Percentiles rank a stretch among this genome's conserved stretches.
These are phyloP conservation scores for Pituophis catenifer DNA, from an alignment of 2,113 vertebrate species.

Conservation along the genomic window DNA sequence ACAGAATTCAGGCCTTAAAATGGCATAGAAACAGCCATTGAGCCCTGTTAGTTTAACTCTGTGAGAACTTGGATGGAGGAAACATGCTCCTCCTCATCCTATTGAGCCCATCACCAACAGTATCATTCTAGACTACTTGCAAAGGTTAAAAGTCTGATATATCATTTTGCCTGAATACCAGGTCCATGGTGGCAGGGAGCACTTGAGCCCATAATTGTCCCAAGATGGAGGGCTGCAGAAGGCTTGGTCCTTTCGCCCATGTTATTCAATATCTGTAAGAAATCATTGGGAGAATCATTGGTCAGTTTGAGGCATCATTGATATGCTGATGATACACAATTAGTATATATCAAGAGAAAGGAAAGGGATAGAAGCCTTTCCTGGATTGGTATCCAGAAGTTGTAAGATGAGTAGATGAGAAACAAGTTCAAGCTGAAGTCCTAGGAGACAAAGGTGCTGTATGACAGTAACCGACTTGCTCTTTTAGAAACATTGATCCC, in stretches of 20 bases:
- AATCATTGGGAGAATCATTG: background rate
- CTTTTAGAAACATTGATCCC: background rate
- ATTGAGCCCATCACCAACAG: background rate
- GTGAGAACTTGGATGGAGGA: background rate
- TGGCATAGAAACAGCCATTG: background rate
- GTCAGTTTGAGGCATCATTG: background rate
- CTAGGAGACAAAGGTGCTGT: background rate
- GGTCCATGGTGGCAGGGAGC: background rate
- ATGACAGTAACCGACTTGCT: background rate
- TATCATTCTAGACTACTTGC: background rate
- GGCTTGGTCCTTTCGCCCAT: background rate
- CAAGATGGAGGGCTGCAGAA: background rate
- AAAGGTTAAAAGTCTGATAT: background rate
- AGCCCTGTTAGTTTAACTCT: background rate
- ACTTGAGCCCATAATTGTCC: background rate
- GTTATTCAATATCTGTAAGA: background rate
- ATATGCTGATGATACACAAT: background rate
- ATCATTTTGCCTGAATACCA: background rate
- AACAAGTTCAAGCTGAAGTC: background rate
- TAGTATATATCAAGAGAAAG: background rate
- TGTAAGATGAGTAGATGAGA: background rate
- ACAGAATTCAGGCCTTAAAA: background rate
- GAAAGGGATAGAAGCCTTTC: background rate
- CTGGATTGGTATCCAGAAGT: background rate
- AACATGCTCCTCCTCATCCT: background rate